These are phyloP conservation scores for Tiaroga cobitis DNA, from an alignment of 2,797 vertebrate genomes.

Conservation along the genomic window DNA sequence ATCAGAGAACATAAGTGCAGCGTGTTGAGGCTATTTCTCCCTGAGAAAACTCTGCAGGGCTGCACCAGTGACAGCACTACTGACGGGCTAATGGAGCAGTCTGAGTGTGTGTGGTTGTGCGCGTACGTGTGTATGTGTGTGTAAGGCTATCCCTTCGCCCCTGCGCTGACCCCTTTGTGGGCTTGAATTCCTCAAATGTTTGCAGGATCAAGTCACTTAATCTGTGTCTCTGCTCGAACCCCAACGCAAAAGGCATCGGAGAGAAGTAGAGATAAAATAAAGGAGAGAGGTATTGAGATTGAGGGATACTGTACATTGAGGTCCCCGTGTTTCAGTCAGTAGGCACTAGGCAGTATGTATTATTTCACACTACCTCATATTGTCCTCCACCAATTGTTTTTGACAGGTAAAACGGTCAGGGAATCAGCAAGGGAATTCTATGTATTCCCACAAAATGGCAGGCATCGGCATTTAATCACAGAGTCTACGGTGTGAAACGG, in stretches of 20 bases:
- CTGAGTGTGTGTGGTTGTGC: constrained; percentile 68
- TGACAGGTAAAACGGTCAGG: constrained; percentile 50
- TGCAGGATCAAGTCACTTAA: constrained; percentile 79
- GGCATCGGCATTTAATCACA: constrained; percentile 53
- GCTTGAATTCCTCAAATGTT: constrained; percentile 80
- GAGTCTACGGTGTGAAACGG: constrained; percentile 52
- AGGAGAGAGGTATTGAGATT: constrained; percentile 29
- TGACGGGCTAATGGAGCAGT: constrained; percentile 74
- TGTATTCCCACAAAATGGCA: constrained; percentile 57
- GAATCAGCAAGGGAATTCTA: constrained; percentile 48
- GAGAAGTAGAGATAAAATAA: constrained; percentile 44
- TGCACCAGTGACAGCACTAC: constrained; percentile 69
- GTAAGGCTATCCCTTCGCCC: constrained; percentile 81
- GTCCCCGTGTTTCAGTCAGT: constrained; percentile 25
- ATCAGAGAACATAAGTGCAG: constrained; percentile 28
- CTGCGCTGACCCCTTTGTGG: constrained; percentile 81
- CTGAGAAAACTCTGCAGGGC: constrained; percentile 59
- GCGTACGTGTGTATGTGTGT: constrained; percentile 52
- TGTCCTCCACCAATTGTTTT: constrained; percentile 54
- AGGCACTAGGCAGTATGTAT: constrained; percentile 32
- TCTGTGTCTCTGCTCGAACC: constrained; percentile 66
- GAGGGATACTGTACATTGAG: constrained; percentile 33
- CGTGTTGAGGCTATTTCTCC: constrained; percentile 47
- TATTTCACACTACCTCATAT: constrained; percentile 43
- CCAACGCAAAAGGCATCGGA: constrained; percentile 60